Evolutionary conservation across 1,140 invertebrate species (phyloP).

Genomic region (Physella acuta): DNA sequence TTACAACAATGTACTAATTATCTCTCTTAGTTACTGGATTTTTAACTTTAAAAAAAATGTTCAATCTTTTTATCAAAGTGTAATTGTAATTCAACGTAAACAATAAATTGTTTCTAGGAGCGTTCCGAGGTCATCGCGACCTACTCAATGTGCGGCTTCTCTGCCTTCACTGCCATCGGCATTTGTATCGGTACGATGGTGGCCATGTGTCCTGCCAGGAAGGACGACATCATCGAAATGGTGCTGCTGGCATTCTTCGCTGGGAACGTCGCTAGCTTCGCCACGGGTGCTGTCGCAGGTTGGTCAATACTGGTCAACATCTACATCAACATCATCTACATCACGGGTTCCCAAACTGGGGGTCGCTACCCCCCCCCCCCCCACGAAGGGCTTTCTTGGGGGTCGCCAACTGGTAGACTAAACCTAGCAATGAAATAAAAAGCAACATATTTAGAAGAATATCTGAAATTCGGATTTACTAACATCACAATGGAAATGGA

Average conservation of each 20-base stretch:
- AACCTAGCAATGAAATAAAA: no score
- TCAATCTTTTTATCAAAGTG: not conserved
- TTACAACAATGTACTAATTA: no score
- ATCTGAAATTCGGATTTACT: no score
- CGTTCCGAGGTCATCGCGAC: slow-evolving; percentile 83
- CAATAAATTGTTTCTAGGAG: slow-evolving; percentile 58
- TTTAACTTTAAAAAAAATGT: not conserved
- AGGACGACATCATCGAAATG: slow-evolving; percentile 63
- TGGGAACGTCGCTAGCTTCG: slow-evolving; percentile 82
- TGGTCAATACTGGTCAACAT: no score
- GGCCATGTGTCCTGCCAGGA: slow-evolving; percentile 77
- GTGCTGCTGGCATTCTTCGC: slow-evolving; percentile 81
- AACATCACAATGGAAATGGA: no score
- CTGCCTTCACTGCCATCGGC: slow-evolving; percentile 87
- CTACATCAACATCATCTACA: no score
- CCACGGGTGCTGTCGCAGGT: slow-evolving; percentile 45
- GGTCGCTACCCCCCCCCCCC: no score
- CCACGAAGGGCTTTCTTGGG: no score
- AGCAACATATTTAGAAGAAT: no score
- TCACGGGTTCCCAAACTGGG: no score
- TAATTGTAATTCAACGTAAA: not conserved
- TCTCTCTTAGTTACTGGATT: not conserved
- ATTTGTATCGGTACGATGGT: slow-evolving; percentile 81
- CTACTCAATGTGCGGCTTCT: slow-evolving; percentile 94
- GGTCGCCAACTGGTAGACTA: no score